Percentiles rank a stretch among this genome's conserved stretches.
Conservation (phyloP, 2,888 invertebrate genomes). For the Mythimna ferrago region DNA sequence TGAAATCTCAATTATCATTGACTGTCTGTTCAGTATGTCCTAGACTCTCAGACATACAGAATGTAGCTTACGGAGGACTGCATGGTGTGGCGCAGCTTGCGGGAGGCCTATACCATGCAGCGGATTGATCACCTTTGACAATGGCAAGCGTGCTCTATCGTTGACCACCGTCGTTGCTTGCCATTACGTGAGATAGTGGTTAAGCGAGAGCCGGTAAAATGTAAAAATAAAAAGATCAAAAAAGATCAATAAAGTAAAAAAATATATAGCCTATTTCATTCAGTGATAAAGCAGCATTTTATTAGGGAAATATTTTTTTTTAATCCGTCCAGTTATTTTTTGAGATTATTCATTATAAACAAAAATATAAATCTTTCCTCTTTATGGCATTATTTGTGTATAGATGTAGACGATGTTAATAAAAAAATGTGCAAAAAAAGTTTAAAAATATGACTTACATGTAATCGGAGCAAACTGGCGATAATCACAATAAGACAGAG, state of each 20-base stretch:
- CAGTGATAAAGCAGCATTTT: too few relatives aligned
- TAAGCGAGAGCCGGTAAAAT: background rate
- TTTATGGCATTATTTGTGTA: too few relatives aligned
- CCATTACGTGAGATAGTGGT: background rate
- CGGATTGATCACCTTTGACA: background rate
- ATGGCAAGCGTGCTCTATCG: too few relatives aligned
- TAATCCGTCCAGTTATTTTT: too few relatives aligned
- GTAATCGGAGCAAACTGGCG: constrained; percentile 85
- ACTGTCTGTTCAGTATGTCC: background rate
- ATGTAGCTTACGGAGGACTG: background rate
- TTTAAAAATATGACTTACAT: constrained; percentile 78
- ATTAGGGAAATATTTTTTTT: too few relatives aligned
- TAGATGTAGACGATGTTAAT: too few relatives aligned
- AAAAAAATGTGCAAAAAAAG: background rate
- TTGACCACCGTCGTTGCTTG: too few relatives aligned
- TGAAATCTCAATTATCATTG: background rate
- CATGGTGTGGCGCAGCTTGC: background rate
- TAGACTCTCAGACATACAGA: background rate
- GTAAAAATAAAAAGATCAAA: background rate
- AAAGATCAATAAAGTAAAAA: background rate
- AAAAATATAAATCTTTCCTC: too few relatives aligned
- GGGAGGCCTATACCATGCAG: background rate
- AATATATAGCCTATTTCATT: too few relatives aligned
- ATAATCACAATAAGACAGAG: constrained; percentile 86
- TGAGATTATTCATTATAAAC: too few relatives aligned